These are phyloP conservation scores for Bombus huntii DNA, from an alignment of 1,140 invertebrate genomes.

Conservation along the genomic window DNA sequence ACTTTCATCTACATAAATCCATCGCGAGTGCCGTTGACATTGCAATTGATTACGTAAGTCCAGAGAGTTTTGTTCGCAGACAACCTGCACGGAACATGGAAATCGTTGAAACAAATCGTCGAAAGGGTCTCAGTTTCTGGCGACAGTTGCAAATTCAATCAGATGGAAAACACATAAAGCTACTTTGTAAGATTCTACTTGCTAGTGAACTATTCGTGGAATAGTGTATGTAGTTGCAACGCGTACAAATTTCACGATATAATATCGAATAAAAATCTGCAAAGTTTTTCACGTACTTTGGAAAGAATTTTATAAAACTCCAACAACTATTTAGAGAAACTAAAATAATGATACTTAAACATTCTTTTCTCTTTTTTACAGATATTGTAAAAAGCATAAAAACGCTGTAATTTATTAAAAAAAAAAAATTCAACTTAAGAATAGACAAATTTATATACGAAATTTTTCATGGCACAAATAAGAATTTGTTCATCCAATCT, in stretches of 20 bases:
- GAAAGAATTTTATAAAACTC: neutral
- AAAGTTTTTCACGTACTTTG: neutral
- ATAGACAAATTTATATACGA: neutral
- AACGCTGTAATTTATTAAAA: neutral
- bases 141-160: constrained; percentile 15
- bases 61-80: neutral
- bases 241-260: neutral
- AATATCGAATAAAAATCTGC: neutral
- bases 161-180: neutral
- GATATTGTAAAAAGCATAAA: neutral
- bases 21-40: constrained; percentile 13
- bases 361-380: neutral
- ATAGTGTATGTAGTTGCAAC: neutral
- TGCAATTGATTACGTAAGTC: constrained; percentile 34
- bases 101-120: constrained; percentile 5
- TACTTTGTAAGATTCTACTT: neutral
- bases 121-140: constrained; percentile 2
- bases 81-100: neutral
- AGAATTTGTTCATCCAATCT: neutral
- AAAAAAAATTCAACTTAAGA: neutral
- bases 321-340: neutral
- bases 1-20: neutral
- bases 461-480: neutral
- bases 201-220: neutral
- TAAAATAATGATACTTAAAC: neutral